phyloP scores from a whole-genome alignment of 2,888 invertebrate species.

The Bellardia pandia region DNA sequence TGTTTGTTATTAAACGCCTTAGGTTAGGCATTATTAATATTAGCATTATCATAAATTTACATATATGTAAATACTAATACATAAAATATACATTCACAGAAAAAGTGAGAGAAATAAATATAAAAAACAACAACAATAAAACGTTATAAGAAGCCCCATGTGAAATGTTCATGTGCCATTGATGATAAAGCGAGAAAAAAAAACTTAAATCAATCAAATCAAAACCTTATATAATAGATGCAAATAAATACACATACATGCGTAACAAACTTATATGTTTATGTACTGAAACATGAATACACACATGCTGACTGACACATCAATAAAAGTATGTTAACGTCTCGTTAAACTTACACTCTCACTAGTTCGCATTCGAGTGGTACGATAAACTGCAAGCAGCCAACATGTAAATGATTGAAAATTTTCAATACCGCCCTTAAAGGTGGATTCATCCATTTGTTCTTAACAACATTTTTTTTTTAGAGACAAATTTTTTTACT shows the following conservation, averaged over 20 bases:
- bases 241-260: neutral
- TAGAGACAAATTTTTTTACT: no score
- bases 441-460: no score
- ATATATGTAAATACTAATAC: neutral
- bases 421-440: neutral
- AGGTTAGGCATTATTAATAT: constrained; percentile 55
- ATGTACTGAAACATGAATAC: neutral
- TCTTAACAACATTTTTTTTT: no score
- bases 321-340: constrained; percentile 43
- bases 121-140: constrained; percentile 1
- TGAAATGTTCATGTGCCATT: constrained; percentile 43
- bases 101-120: neutral
- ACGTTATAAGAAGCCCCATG: constrained; percentile 28
- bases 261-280: neutral
- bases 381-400: neutral
- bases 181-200: constrained; percentile 33
- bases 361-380: neutral
- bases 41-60: constrained; percentile 64
- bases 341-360: constrained; percentile 13
- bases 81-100: neutral
- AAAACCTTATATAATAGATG: constrained; percentile 30
- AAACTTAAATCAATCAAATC: constrained; percentile 63
- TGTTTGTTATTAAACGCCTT: constrained; percentile 49
- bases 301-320: constrained; percentile 41
- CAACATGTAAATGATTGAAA: constrained; percentile 12